These are phyloP conservation scores for Silurus aristotelis DNA, from an alignment of 2,797 vertebrate genomes.

Conservation along the genomic window DNA sequence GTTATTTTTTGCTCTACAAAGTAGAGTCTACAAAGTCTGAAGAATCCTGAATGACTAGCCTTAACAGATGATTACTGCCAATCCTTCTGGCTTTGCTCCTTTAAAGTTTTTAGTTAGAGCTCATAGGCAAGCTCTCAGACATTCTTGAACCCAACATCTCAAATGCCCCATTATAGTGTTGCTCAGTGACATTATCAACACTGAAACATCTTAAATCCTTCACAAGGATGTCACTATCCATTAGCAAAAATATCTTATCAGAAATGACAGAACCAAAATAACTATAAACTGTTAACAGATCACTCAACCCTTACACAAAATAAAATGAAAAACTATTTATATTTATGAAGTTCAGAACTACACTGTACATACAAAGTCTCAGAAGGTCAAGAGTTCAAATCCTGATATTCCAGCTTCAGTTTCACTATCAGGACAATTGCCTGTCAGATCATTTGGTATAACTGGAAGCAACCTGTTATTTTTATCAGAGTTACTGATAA, in stretches of 20 bases:
- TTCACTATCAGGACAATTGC: constrained; percentile 8
- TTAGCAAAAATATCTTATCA: constrained; percentile 21
- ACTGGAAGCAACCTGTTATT: background rate
- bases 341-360: background rate
- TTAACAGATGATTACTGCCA: constrained; percentile 2
- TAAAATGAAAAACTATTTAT: background rate
- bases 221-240: background rate
- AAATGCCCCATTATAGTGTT: background rate
- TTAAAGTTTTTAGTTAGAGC: background rate
- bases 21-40: background rate
- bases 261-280: background rate
- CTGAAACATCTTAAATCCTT: background rate
- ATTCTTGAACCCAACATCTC: constrained; percentile 6
- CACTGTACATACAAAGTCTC: too few species aligned
- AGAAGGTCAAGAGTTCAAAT: constrained; percentile 7
- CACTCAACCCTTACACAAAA: background rate
- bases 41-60: background rate
- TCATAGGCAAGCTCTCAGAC: background rate
- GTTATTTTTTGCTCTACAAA: constrained; percentile 15
- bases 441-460: background rate
- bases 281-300: constrained; percentile 4
- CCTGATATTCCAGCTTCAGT: background rate
- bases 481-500: background rate
- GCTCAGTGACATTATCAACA: constrained; percentile 4
- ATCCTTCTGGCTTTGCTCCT: background rate